Evolutionary conservation across 2,113 vertebrate genomes (phyloP).

Genomic region (Grallaria varia): DNA sequence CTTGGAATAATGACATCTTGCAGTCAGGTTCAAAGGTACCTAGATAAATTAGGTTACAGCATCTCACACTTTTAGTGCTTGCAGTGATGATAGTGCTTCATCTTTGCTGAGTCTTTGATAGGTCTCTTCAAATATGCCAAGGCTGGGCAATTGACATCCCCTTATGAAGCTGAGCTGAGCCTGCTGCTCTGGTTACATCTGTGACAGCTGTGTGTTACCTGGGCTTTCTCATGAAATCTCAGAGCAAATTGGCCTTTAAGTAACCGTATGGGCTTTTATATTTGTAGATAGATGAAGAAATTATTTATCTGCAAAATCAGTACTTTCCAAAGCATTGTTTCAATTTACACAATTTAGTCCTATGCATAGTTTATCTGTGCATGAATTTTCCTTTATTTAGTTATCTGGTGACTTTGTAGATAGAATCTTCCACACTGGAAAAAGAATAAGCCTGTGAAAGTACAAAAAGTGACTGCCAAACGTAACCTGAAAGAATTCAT

Average conservation of each 20-base stretch:
- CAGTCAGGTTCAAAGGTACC: neutral
- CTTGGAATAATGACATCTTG: neutral
- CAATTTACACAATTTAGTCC: neutral
- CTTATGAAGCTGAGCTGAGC: neutral
- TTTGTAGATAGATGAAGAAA: neutral
- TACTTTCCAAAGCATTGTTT: neutral
- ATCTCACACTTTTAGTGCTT: neutral
- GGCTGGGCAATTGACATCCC: neutral
- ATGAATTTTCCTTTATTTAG: neutral
- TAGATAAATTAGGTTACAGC: neutral
- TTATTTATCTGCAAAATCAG: neutral
- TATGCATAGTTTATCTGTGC: neutral
- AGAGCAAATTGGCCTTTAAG: neutral
- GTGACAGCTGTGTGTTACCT: neutral
- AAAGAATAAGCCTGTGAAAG: neutral
- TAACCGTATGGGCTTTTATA: neutral
- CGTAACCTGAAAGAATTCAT: neutral
- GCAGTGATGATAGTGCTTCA: neutral
- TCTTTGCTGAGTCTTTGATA: conserved; percentile 14
- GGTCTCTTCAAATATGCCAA: neutral
- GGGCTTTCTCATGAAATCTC: neutral
- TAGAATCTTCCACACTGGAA: neutral
- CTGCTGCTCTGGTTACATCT: conserved; percentile 26
- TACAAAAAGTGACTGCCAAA: neutral
- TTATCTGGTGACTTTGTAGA: neutral